Percentiles rank a stretch among this genome's conserved stretches.
These are phyloP conservation scores for Phaedon cochleariae DNA, from an alignment of 2,888 invertebrate species.

Conservation along the genomic window DNA sequence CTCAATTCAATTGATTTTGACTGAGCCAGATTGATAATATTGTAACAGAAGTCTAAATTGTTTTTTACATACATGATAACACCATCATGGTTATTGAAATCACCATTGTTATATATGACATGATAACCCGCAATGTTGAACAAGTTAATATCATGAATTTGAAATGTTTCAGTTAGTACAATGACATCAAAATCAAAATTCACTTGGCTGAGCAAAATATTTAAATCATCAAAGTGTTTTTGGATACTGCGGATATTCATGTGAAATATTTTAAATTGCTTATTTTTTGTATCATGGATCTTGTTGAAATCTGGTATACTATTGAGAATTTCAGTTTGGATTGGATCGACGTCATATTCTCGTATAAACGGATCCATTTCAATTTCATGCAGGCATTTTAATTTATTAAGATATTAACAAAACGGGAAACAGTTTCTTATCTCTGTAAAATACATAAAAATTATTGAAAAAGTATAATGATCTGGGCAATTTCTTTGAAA, in stretches of 20 bases:
- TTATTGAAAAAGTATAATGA: conserved; percentile 1
- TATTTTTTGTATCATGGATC: background rate
- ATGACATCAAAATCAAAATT: background rate
- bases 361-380: conserved; percentile 11
- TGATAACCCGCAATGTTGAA: background rate
- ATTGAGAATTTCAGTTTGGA: background rate
- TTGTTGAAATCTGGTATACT: background rate
- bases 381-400: too few relatives aligned
- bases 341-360: conserved; percentile 8
- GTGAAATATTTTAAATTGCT: background rate
- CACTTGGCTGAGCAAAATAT: too few relatives aligned
- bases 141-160: background rate
- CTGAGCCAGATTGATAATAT: background rate
- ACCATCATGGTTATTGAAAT: too few relatives aligned
- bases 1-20: background rate
- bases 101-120: background rate
- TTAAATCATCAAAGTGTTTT: too few relatives aligned
- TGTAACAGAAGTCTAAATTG: background rate
- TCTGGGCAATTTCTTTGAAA: background rate
- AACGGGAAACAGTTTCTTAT: too few relatives aligned
- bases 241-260: too few relatives aligned
- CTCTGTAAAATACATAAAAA: background rate
- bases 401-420: too few relatives aligned
- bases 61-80: background rate
- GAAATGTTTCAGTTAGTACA: background rate